Evolutionary conservation across 1,140 invertebrate species (phyloP).

Genomic region (Diuraphis noxia): DNA sequence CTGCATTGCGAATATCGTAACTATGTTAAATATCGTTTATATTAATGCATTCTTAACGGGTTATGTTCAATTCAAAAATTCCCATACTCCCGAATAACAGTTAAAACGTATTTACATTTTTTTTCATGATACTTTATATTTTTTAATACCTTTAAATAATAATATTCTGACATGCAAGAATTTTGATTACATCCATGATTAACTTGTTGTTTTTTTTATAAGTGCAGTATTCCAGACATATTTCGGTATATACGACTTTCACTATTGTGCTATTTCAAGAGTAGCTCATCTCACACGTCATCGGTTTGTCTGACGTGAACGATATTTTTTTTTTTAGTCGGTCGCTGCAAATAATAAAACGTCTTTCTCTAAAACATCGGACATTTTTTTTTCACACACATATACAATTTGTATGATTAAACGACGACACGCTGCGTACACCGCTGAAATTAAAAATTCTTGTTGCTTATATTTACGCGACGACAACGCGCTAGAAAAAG

Average conservation of each 20-base stretch:
- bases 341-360: background rate
- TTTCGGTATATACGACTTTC: background rate
- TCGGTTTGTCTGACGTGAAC: background rate
- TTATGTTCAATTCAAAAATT: background rate
- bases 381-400: background rate
- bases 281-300: background rate
- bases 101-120: background rate
- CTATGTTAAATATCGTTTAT: background rate
- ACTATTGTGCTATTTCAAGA: constrained; percentile 2
- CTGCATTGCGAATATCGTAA: background rate
- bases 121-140: background rate
- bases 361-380: background rate
- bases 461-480: background rate
- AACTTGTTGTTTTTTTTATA: background rate
- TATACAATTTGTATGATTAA: background rate
- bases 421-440: background rate
- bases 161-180: background rate
- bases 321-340: background rate
- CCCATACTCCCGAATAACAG: background rate
- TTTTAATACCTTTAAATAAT: background rate
- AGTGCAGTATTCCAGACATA: background rate
- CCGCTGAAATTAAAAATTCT: background rate
- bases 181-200: background rate
- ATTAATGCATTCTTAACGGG: background rate
- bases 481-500: background rate